Percentiles rank a stretch among this genome's conserved stretches.
These are phyloP conservation scores for Achlya flavicornis DNA, from an alignment of 2,888 invertebrate species.

Conservation along the genomic window DNA sequence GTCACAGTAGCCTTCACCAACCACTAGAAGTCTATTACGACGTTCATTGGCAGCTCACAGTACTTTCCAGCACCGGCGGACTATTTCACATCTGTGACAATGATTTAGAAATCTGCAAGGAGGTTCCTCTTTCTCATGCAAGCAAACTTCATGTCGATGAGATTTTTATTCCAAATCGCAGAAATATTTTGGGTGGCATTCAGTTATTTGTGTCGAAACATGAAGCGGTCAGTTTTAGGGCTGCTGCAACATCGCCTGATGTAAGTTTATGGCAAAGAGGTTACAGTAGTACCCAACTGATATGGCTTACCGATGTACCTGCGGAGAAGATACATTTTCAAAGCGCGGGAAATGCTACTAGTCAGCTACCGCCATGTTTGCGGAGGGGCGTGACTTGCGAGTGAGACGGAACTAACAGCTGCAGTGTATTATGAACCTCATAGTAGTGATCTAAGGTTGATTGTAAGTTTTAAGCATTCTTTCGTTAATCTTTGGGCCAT, in stretches of 20 bases:
- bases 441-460: too few relatives aligned
- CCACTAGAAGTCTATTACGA: slow-evolving; percentile 41
- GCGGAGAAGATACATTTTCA: too few relatives aligned
- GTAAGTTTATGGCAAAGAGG: slow-evolving; percentile 41
- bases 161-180: slow-evolving; percentile 69
- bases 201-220: slow-evolving; percentile 57
- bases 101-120: slow-evolving; percentile 49
- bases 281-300: too few relatives aligned
- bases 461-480: too few relatives aligned
- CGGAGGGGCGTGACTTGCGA: too few relatives aligned
- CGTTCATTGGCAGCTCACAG: slow-evolving; percentile 66
- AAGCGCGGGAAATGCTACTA: too few relatives aligned
- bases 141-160: slow-evolving; percentile 66
- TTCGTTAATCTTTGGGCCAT: too few relatives aligned
- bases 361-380: too few relatives aligned
- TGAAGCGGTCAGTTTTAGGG: slow-evolving; percentile 66
- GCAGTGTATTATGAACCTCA: too few relatives aligned
- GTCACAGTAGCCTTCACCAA: slow-evolving; percentile 56
- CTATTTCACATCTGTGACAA: slow-evolving; percentile 71
- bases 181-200: slow-evolving; percentile 70
- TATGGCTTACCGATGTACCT: too few relatives aligned
- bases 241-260: slow-evolving; percentile 57
- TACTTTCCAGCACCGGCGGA: slow-evolving; percentile 52
- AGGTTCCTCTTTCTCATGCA: slow-evolving; percentile 44
- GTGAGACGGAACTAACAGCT: too few relatives aligned